Percentiles rank a stretch among this genome's conserved stretches.
These are phyloP conservation scores for Microvelia longipes DNA, from an alignment of 1,140 invertebrate species.

Conservation along the genomic window DNA sequence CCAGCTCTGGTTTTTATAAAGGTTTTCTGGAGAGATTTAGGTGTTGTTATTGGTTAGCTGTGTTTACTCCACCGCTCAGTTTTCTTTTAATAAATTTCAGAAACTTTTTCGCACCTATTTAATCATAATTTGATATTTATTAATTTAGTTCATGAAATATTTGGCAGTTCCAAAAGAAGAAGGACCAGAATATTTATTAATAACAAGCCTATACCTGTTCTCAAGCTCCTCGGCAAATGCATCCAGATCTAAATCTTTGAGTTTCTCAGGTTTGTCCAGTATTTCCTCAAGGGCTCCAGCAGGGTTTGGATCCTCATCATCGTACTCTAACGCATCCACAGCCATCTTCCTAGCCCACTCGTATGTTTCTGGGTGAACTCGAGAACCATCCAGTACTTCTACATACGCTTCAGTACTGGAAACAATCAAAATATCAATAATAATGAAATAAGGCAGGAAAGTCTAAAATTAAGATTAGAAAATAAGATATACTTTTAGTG, in stretches of 20 bases:
- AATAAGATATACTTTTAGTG: background rate
- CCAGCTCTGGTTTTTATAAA: too few species aligned
- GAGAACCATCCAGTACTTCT: slow-evolving; percentile 90
- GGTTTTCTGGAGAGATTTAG: too few species aligned
- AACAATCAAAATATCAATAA: slow-evolving; percentile 12
- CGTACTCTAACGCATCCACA: slow-evolving; percentile 95
- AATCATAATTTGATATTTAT: too few species aligned
- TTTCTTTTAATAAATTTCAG: too few species aligned
- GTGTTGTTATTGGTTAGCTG: too few species aligned
- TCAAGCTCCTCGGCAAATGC: slow-evolving; percentile 96
- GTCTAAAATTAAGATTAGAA: background rate
- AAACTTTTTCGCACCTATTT: too few species aligned
- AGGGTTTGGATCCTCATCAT: slow-evolving; percentile 85
- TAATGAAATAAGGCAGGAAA: background rate
- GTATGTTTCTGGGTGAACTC: slow-evolving; percentile 97
- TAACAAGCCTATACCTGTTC: slow-evolving; percentile 57
- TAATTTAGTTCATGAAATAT: too few species aligned
- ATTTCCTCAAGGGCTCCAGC: slow-evolving; percentile 95
- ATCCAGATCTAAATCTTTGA: slow-evolving; percentile 94
- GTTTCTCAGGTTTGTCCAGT: slow-evolving; percentile 79
- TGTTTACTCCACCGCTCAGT: too few species aligned
- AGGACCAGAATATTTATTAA: too few species aligned
- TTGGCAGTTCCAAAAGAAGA: too few species aligned
- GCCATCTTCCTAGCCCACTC: slow-evolving; percentile 99
- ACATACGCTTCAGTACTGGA: slow-evolving; percentile 78